phyloP scores from a whole-genome alignment of 1,140 invertebrate species.

The Brachionus sp. region DNA sequence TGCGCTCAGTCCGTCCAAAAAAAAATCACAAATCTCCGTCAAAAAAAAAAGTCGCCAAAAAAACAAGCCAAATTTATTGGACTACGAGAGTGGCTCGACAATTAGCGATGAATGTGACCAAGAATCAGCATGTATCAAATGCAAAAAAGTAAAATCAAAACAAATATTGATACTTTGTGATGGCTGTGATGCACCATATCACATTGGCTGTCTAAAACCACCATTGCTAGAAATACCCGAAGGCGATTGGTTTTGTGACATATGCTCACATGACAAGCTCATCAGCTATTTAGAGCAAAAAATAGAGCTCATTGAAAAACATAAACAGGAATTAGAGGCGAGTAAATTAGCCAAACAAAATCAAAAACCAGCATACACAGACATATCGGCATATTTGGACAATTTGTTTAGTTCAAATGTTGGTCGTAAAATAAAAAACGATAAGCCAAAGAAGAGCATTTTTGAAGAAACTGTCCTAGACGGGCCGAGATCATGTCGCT shows the following conservation, averaged over 20 bases:
- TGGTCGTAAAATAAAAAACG: background rate
- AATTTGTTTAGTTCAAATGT: background rate
- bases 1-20: background rate
- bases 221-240: slow-evolving; percentile 86
- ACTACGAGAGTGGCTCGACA: slow-evolving; percentile 11
- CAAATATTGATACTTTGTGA: slow-evolving; percentile 72
- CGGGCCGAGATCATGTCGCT: background rate
- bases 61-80: background rate
- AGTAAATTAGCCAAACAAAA: background rate
- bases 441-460: background rate
- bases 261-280: slow-evolving; percentile 67
- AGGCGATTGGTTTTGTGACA: slow-evolving; percentile 93
- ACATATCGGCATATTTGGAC: slow-evolving; percentile 12
- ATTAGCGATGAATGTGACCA: slow-evolving; percentile 17
- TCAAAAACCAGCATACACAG: background rate
- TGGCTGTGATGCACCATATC: slow-evolving; percentile 86
- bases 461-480: background rate
- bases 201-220: slow-evolving; percentile 84
- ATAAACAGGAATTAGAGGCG: background rate
- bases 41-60: background rate
- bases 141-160: slow-evolving; percentile 10
- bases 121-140: slow-evolving; percentile 14
- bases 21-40: background rate
- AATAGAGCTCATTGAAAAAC: background rate
- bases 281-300: background rate